A percentile compares a stretch with the other conserved stretches of the same genome.
Evolutionary conservation across 2,113 vertebrate genomes (phyloP).

Genomic region (Cyanistes caeruleus): DNA sequence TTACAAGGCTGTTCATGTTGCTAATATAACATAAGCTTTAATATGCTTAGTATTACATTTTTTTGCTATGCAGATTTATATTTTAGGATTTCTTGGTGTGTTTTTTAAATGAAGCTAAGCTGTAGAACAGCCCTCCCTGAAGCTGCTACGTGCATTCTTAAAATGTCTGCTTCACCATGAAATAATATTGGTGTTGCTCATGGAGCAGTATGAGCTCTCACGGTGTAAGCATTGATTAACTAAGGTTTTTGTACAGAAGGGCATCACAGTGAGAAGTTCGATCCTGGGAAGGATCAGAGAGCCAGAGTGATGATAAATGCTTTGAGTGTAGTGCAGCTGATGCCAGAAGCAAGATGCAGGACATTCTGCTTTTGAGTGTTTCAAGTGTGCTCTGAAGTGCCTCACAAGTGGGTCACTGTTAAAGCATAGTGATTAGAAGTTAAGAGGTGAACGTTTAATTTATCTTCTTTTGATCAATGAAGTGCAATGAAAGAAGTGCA

Average conservation of each 20-base stretch:
- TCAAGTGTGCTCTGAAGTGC: not conserved
- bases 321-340: not conserved
- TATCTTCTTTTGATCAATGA: not conserved
- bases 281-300: not conserved
- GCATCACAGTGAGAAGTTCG: rapidly evolving
- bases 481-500: not conserved
- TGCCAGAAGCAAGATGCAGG: not conserved
- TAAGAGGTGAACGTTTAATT: not conserved
- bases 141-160: not conserved
- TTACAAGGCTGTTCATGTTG: not conserved
- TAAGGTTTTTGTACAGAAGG: not conserved
- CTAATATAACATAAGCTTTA: not conserved
- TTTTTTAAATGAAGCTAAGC: not conserved
- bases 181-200: not conserved
- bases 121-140: not conserved
- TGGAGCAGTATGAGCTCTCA: not conserved
- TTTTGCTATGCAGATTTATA: not conserved
- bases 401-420: not conserved
- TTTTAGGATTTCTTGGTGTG: not conserved
- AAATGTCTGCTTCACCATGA: not conserved
- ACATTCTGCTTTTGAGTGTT: not conserved
- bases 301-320: not conserved
- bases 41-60: not conserved
- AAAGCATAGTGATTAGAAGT: not conserved
- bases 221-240: not conserved